phyloP scores from a whole-genome alignment of 1,140 invertebrate species.

The Anadara kagoshimensis region DNA sequence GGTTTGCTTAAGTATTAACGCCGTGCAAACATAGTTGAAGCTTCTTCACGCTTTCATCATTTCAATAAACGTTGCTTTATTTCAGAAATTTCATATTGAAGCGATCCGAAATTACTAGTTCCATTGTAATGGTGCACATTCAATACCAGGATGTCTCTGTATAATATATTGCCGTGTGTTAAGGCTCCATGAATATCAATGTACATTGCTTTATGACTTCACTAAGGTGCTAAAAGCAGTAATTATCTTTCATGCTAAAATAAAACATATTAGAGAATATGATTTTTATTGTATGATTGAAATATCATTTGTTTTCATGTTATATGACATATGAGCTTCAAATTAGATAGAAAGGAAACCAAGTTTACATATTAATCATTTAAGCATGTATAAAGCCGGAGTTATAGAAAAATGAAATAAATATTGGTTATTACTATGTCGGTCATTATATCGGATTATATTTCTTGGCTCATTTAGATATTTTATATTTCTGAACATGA shows the following conservation, averaged over 20 bases:
- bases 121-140: constrained; percentile 4
- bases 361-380: constrained; percentile 8
- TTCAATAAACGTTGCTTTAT: constrained; percentile 12
- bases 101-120: constrained; percentile 5
- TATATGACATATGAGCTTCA: constrained; percentile 25
- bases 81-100: neutral
- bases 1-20: constrained; percentile 14
- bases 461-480: too few relatives aligned
- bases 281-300: constrained; percentile 36
- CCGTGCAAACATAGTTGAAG: constrained; percentile 9
- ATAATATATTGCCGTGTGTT: too few relatives aligned
- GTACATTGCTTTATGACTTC: constrained; percentile 17
- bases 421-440: too few relatives aligned
- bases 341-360: constrained; percentile 17
- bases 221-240: constrained; percentile 33
- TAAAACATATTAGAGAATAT: constrained; percentile 39
- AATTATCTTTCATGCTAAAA: constrained; percentile 41
- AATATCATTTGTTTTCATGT: constrained; percentile 31
- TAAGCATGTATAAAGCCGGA: neutral
- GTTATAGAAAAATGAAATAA: too few relatives aligned
- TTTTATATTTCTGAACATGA: too few relatives aligned
- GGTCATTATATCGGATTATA: too few relatives aligned
- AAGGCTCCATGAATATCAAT: constrained; percentile 26
- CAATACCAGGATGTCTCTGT: too few relatives aligned
- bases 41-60: constrained; percentile 12